These are phyloP conservation scores for Drosophila niveifrons DNA, from an alignment of 2,888 invertebrate genomes.

Conservation along the genomic window DNA sequence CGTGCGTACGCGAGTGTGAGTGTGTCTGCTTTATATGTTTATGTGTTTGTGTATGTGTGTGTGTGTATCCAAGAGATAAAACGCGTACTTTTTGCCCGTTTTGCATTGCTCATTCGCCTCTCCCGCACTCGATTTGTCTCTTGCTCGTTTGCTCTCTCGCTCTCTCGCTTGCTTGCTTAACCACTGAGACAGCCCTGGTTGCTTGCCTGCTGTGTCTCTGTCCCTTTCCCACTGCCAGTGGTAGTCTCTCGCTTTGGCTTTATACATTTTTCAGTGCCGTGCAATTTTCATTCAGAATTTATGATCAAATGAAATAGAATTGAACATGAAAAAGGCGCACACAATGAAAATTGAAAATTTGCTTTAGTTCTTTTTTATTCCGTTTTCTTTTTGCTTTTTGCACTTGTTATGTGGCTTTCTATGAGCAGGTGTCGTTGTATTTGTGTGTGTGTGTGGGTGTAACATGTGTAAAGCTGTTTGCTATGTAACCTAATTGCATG, in stretches of 20 bases:
- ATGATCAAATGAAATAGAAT: conserved; percentile 74
- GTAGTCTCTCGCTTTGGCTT: conserved; percentile 39
- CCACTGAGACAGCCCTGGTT: neutral
- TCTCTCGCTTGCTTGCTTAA: conserved; percentile 7
- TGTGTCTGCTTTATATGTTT: conserved; percentile 18
- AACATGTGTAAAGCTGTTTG: conserved; percentile 41
- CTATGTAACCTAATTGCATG: conserved; percentile 33
- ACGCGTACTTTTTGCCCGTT: conserved; percentile 57
- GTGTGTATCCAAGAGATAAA: conserved; percentile 72
- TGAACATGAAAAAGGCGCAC: conserved; percentile 69
- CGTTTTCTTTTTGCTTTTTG: conserved; percentile 10
- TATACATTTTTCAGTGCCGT: conserved; percentile 63
- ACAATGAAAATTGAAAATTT: conserved; percentile 71
- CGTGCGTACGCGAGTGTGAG: conserved; percentile 14
- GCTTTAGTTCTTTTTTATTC: conserved; percentile 8
- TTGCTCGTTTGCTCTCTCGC: neutral
- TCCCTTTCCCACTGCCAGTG: conserved; percentile 8
- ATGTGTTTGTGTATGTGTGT: neutral
- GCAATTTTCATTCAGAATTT: conserved; percentile 79
- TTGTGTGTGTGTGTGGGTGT: conserved; percentile 11
- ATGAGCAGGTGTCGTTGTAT: conserved; percentile 38
- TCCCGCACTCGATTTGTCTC: neutral
- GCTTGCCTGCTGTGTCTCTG: conserved; percentile 13
- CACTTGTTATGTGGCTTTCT: conserved; percentile 21
- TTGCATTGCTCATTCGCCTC: conserved; percentile 39